Evolutionary conservation across 2,888 invertebrate species (phyloP).

Genomic region (Amphipoea oculea): DNA sequence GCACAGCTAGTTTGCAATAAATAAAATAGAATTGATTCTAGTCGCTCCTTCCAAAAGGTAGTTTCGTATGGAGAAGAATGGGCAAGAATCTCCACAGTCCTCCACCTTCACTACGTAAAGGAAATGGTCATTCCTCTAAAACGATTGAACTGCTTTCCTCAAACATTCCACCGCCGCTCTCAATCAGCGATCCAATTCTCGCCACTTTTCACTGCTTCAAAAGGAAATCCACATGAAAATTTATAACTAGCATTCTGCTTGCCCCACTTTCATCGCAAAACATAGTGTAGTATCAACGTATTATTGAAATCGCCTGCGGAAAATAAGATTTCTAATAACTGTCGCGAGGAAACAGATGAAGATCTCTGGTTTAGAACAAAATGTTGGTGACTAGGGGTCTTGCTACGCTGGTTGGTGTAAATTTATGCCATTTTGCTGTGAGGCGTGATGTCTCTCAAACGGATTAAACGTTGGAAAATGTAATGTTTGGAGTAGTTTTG

Average conservation of each 20-base stretch:
- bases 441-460: constrained; percentile 34
- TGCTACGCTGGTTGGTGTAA: constrained; percentile 29
- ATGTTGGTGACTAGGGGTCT: constrained; percentile 36
- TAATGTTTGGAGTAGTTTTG: constrained; percentile 8
- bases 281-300: constrained; percentile 57
- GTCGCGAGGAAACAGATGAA: constrained; percentile 41
- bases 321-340: constrained; percentile 71
- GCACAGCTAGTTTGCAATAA: too few species aligned
- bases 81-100: too few species aligned
- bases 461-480: constrained; percentile 59
- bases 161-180: constrained; percentile 33
- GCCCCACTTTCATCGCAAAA: constrained; percentile 67
- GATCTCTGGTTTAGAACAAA: constrained; percentile 18
- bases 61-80: too few species aligned
- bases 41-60: too few species aligned
- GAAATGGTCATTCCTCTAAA: not conserved
- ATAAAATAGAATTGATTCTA: too few species aligned
- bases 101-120: not conserved
- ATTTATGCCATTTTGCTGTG: constrained; percentile 53
- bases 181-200: constrained; percentile 21
- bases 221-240: constrained; percentile 61
- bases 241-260: constrained; percentile 40
- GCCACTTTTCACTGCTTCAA: constrained; percentile 12
- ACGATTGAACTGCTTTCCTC: not conserved
- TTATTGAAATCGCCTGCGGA: constrained; percentile 74